These are phyloP conservation scores for Premnoplex brunnescens DNA, from an alignment of 2,797 vertebrate genomes.

Conservation along the genomic window DNA sequence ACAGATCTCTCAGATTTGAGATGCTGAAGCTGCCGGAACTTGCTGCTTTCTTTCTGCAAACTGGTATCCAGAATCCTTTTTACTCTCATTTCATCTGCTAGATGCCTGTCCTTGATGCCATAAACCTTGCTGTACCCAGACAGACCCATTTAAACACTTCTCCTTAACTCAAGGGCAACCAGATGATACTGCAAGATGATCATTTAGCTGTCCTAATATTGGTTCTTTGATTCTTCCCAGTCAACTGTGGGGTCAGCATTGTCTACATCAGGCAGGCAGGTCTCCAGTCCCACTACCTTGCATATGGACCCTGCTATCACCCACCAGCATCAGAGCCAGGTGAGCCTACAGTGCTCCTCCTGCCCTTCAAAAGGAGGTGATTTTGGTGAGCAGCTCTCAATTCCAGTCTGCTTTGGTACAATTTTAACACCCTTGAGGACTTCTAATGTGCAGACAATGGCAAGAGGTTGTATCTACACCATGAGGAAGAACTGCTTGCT, in stretches of 20 bases:
- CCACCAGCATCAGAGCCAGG: background rate
- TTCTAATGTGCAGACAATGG: background rate
- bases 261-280: background rate
- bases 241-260: background rate
- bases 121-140: background rate
- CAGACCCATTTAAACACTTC: background rate
- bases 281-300: background rate
- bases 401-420: fast-evolving
- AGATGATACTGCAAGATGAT: background rate
- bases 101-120: background rate
- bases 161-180: background rate
- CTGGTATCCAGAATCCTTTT: background rate
- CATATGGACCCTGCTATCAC: background rate
- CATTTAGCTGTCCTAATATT: background rate
- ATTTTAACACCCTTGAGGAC: background rate
- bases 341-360: background rate
- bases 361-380: background rate
- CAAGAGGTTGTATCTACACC: background rate
- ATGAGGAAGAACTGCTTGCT: background rate
- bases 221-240: background rate
- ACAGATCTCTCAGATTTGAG: background rate
- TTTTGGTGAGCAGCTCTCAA: background rate
- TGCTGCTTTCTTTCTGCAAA: background rate
- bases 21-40: background rate
- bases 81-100: background rate